Evolutionary conservation across 2,797 vertebrate genomes (phyloP).

Genomic region (Coranthus polyacanthus): DNA sequence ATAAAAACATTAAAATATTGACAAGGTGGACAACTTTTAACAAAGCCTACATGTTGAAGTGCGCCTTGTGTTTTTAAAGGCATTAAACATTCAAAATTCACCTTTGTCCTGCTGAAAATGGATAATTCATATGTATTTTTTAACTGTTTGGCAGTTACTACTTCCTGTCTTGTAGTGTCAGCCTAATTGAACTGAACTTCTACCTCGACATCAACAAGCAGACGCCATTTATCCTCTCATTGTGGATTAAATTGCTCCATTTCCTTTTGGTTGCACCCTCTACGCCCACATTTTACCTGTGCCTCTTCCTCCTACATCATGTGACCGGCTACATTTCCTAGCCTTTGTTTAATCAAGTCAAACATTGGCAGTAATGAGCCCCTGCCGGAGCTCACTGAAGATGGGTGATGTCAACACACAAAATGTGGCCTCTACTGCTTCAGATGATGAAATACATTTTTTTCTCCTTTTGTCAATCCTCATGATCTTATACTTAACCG

Average conservation of each 20-base stretch:
- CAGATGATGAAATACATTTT: constrained; percentile 2
- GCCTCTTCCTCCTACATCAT: neutral
- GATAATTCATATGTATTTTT: constrained; percentile 28
- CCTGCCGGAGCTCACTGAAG: neutral
- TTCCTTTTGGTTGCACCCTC: neutral
- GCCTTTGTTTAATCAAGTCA: constrained; percentile 28
- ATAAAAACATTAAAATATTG: constrained; percentile 21
- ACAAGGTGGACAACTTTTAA: constrained; percentile 12
- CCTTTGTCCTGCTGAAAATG: constrained; percentile 9
- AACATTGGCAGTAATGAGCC: constrained; percentile 22
- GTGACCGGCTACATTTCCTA: constrained; percentile 6
- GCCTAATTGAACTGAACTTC: constrained; percentile 5
- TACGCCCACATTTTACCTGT: neutral
- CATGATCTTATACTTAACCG: neutral
- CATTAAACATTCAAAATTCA: constrained; percentile 8
- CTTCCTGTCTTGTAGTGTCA: constrained; percentile 31
- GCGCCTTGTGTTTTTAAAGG: neutral
- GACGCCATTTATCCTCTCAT: constrained; percentile 7
- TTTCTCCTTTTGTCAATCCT: neutral
- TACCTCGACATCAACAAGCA: constrained; percentile 11
- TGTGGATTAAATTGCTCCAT: neutral
- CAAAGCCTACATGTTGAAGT: constrained; percentile 20
- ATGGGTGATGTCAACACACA: constrained; percentile 14
- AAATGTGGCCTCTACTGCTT: neutral
- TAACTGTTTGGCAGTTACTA: constrained; percentile 37